phyloP scores from a whole-genome alignment of 2,113 vertebrate genomes.

The Morphnarchus princeps region DNA sequence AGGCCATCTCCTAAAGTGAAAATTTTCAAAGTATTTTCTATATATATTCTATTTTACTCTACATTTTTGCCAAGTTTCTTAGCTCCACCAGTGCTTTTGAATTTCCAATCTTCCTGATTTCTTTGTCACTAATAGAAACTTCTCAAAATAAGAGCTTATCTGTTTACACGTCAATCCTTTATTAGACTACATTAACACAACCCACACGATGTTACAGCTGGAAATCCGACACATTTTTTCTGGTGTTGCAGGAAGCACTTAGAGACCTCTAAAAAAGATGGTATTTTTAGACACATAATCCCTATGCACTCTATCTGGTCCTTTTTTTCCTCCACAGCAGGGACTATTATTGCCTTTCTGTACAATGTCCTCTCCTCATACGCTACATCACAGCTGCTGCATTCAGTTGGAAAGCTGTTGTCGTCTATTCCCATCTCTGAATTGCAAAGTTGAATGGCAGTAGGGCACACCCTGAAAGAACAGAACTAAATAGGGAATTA shows the following conservation, averaged over 20 bases:
- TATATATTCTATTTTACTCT: neutral
- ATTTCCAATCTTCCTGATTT: neutral
- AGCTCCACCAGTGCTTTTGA: neutral
- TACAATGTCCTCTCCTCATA: neutral
- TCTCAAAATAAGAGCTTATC: neutral
- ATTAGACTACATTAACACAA: neutral
- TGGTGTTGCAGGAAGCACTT: neutral
- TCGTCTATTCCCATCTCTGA: neutral
- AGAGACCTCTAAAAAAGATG: neutral
- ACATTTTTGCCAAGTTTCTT: neutral
- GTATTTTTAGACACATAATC: neutral
- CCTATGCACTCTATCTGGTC: neutral
- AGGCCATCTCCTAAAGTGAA: neutral
- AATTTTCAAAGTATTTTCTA: neutral
- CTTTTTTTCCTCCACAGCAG: neutral
- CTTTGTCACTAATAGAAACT: neutral
- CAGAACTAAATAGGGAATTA: neutral
- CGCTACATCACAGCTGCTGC: neutral
- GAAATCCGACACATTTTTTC: neutral
- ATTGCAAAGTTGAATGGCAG: neutral
- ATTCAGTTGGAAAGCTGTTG: neutral
- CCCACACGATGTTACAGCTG: neutral
- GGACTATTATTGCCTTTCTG: neutral
- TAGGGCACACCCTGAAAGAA: rapidly evolving
- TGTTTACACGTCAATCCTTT: neutral